Evolutionary conservation across 2,797 vertebrate genomes (phyloP), one percentile per base, ranked within the genome.

Genomic region (Pelodytes ibericus): DNA sequence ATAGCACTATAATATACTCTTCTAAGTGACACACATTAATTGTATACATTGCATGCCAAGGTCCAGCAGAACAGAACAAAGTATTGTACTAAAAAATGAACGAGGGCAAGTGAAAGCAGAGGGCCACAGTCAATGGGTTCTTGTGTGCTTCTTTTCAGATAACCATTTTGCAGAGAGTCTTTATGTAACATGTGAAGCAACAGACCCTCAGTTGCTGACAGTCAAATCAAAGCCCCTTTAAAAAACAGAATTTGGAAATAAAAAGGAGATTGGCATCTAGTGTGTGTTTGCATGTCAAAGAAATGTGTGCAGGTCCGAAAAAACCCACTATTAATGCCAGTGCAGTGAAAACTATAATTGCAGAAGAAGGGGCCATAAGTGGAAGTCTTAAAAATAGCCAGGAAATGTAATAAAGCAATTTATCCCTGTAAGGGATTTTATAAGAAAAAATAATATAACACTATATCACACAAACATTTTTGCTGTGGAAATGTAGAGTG

Each of bases 131-230:
- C 49, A 53, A 53, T 53, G n/a, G 24, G 49, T 16, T 53, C 49
- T 53, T 53, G 49, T 53, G 49, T 53, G 49, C 49, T 53, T 22
- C 49, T 22, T 53, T 53, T 53, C 41, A 44, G 41, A 44, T 44
- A 44, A 44, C 41, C 13, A 24, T n/a, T 24, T 53, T 53, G 49
- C 49, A 53, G 5, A 53, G 8, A 22, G 49, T 53, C 49, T 24
- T 53, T 16, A 53, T 16, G 16, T 53, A 53, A 53, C 24, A 20
- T 20, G 5, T 53, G n/a, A 53, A 53, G 49, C n/a, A 53, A 53
- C 49, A 53, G n/a, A 2, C 9, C 20, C 49, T 53, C n/a, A 22
- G 24, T 53, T 6, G 20, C 6, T 53, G n/a, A 53, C n/a, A 22
- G 4, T 15, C 18, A 47, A 13, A 47, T 13, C 44, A 47, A 16